Evolutionary conservation across 2,888 invertebrate species (phyloP).

Genomic region (Tetheella fluctuosa): DNA sequence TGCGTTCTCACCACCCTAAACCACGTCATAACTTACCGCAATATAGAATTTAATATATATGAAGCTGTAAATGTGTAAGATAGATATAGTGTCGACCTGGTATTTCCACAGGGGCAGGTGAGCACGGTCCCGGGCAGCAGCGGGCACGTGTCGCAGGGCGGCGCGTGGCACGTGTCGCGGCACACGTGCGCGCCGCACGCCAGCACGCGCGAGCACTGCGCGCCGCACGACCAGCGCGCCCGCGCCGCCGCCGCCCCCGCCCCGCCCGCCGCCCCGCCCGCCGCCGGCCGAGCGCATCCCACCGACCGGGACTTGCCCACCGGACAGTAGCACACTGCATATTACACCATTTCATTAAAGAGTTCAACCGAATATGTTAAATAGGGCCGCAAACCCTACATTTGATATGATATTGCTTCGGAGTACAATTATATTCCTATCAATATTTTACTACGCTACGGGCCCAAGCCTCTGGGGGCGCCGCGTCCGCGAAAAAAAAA

Average conservation of each 20-base stretch:
- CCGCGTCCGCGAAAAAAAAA: too few species aligned
- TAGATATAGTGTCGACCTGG: background rate
- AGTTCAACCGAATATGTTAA: too few species aligned
- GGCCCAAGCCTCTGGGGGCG: too few species aligned
- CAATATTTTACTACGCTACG: too few species aligned
- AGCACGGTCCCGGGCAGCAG: constrained; percentile 54
- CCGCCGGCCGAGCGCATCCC: constrained; percentile 48
- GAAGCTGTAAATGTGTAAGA: too few species aligned
- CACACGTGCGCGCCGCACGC: constrained; percentile 96
- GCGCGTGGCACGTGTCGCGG: constrained; percentile 92
- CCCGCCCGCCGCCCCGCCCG: constrained; percentile 58
- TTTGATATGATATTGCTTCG: too few species aligned
- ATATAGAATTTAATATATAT: too few species aligned
- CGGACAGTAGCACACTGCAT: constrained; percentile 70
- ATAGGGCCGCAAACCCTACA: too few species aligned
- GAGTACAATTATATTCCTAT: too few species aligned
- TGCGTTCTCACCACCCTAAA: too few species aligned
- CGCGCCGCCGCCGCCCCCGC: constrained; percentile 29
- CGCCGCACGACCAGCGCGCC: constrained; percentile 85
- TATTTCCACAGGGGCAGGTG: constrained; percentile 67
- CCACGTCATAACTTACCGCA: too few species aligned
- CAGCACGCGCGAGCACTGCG: constrained; percentile 91
- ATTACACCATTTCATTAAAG: too few species aligned
- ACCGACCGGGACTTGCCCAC: constrained; percentile 53
- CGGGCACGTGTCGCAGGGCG: constrained; percentile 88